A percentile compares a stretch with the other conserved stretches of the same genome.
phyloP scores from a whole-genome alignment of 2,797 vertebrate species.

The Liparis tanakae region DNA sequence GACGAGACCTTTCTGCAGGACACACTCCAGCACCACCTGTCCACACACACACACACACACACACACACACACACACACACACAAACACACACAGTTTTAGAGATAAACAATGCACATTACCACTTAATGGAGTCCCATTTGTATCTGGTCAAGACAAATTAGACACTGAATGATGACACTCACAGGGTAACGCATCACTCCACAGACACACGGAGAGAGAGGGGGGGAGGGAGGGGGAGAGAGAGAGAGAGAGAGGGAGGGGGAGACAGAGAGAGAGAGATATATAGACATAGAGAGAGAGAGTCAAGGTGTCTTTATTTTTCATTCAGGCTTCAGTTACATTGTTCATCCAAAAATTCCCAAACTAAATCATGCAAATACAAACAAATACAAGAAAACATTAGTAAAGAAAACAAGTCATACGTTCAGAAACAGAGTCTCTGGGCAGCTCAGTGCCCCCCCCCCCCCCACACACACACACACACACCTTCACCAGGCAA shows the following conservation, averaged over 20 bases:
- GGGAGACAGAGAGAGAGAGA: not conserved
- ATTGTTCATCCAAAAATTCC: too few species aligned
- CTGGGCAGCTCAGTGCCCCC: too few species aligned
- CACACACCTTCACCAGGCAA: too few species aligned
- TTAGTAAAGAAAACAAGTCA: too few species aligned
- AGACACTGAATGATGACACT: conserved; percentile 12
- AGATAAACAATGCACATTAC: conserved; percentile 21
- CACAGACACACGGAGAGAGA: not conserved
- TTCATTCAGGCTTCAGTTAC: too few species aligned
- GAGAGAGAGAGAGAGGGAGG: not conserved
- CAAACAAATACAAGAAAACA: too few species aligned
- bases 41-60: conserved; percentile 42
- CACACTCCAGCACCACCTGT: conserved; percentile 98
- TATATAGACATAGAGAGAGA: not conserved
- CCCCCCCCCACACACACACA: too few species aligned
- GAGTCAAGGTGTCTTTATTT: too few species aligned
- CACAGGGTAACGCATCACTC: conserved; percentile 35
- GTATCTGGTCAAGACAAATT: not conserved
- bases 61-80: conserved; percentile 45
- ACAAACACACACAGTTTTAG: conserved; percentile 33
- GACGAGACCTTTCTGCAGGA: conserved; percentile 93
- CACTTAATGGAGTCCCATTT: not conserved
- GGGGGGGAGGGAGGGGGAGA: not conserved
- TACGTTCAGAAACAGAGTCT: too few species aligned
- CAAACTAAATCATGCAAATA: too few species aligned